Evolutionary conservation across 1,140 invertebrate genomes (phyloP).

Genomic region (Drosophila pseudoobscura): DNA sequence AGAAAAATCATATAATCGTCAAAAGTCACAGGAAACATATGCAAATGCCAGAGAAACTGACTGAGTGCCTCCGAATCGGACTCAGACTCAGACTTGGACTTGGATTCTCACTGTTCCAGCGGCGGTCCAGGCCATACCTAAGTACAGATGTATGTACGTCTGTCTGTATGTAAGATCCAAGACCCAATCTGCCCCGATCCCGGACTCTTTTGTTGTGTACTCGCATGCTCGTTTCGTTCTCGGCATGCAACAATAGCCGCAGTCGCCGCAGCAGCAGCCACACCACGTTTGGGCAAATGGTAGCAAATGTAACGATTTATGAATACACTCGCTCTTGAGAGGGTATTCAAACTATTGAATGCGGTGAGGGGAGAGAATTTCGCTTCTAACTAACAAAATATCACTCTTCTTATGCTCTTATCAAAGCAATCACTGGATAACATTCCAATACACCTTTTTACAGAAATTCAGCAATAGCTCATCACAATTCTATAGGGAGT

Average conservation of each 20-base stretch:
- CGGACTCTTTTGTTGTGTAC: conserved; percentile 59
- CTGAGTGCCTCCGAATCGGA: conserved; percentile 17
- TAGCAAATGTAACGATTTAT: conserved; percentile 72
- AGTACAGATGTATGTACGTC: not conserved
- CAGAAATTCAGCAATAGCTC: no score
- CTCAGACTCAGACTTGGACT: conserved; percentile 1
- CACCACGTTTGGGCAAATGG: conserved; percentile 62
- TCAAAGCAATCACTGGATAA: no score
- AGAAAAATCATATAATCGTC: conserved; percentile 82
- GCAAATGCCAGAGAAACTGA: conserved; percentile 66
- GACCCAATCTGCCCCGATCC: conserved; percentile 40
- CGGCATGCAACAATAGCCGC: conserved; percentile 71
- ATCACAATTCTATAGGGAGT: no score
- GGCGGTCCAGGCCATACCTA: conserved; percentile 9
- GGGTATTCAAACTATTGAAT: conserved; percentile 12
- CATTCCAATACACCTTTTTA: no score
- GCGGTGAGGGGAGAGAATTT: not conserved
- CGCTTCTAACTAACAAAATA: not conserved
- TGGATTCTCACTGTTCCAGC: conserved; percentile 20
- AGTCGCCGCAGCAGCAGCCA: conserved; percentile 21
- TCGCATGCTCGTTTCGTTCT: conserved; percentile 55
- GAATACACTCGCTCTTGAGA: conserved; percentile 26
- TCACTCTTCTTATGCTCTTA: not conserved
- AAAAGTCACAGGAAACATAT: conserved; percentile 82
- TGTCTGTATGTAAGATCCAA: conserved; percentile 5